Evolutionary conservation across 2,113 vertebrate genomes (phyloP), one percentile per base, ranked within the genome.

Genomic region (Poeciliopsis turrubarensis): DNA sequence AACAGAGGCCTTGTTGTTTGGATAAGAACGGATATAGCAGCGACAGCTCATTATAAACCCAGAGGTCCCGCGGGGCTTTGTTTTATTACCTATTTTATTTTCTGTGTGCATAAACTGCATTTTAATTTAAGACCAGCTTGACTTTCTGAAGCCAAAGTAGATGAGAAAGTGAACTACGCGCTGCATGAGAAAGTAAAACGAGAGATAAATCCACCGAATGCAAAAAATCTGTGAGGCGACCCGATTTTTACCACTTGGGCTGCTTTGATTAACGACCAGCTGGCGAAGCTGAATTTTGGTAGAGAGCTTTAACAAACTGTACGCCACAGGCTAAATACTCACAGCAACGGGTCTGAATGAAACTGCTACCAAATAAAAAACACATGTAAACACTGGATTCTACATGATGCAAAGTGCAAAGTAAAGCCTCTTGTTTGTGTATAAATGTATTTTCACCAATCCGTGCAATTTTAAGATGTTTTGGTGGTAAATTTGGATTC

Each of bases 21-120:
- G 70, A 81, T 72, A 39, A 73, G 77, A 79, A 83, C 64, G 68
- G 41, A 73, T 71, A 84, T 41, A 68, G 66, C 77, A 57, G 65
- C 76, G 44, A 37, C 82, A 81, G 81, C 70, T 83, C 79, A 84
- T 86, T 84, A 87, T 79, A 81, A 81, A 78, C 47, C 0, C 3
- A 77, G 79, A 83, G 78, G 82, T 72, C 77, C 77, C 70, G 79
- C 70, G 78, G 82, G 29, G 31, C 39, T 60, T 44, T 51, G 72
- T 87, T 91, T 91, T 90, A 92, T 85, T 84, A 75, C 65, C 85
- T 15, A 78, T 85, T 89, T 86, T 77, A 87, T 83, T 83, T 68
- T 84, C 75, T 79, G 71, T 79, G 77, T 81, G 80, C 83, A 86
- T 75, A 81, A 86, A 83, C 69, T 76, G 57, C 70, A 75, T 60